Percentiles rank a stretch among this genome's conserved stretches.
These are phyloP conservation scores for Apteryx owenii DNA, from an alignment of 2,113 vertebrate species.

Conservation along the genomic window DNA sequence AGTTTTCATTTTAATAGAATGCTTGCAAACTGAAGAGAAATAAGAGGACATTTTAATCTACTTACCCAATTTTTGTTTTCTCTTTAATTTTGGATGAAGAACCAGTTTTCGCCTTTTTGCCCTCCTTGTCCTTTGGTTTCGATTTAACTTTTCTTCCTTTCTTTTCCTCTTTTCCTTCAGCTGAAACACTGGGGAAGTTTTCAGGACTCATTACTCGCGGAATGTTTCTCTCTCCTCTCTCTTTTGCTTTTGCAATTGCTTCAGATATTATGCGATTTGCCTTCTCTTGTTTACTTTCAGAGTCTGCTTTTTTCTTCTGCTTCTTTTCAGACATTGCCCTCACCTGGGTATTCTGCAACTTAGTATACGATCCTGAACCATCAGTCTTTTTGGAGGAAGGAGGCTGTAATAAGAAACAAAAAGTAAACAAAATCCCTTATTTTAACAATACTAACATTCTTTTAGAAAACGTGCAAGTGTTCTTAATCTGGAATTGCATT, in stretches of 20 bases:
- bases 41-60: conserved; percentile 27
- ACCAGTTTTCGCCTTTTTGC: conserved; percentile 87
- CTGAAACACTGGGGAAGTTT: conserved; percentile 92
- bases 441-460: neutral
- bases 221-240: conserved; percentile 96
- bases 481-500: neutral
- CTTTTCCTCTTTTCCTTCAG: conserved; percentile 85
- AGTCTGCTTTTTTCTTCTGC: conserved; percentile 87
- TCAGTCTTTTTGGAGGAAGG: conserved; percentile 94
- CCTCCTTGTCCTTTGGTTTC: conserved; percentile 88
- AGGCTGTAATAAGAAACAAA: conserved; percentile 68
- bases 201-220: conserved; percentile 97
- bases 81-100: conserved; percentile 90
- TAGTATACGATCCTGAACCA: conserved; percentile 88
- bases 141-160: conserved; percentile 86
- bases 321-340: conserved; percentile 87
- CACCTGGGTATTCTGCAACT: conserved; percentile 92
- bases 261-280: conserved; percentile 99
- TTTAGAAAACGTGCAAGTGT: neutral
- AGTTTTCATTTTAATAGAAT: conserved; percentile 20
- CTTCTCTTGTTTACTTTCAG: conserved; percentile 97
- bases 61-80: conserved; percentile 96
- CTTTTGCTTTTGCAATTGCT: conserved; percentile 94
- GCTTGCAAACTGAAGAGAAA: neutral
- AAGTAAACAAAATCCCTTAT: neutral